Percentiles rank a stretch among this genome's conserved stretches.
phyloP scores from a whole-genome alignment of 2,113 vertebrate species.

The Boleophthalmus pectinirostris region DNA sequence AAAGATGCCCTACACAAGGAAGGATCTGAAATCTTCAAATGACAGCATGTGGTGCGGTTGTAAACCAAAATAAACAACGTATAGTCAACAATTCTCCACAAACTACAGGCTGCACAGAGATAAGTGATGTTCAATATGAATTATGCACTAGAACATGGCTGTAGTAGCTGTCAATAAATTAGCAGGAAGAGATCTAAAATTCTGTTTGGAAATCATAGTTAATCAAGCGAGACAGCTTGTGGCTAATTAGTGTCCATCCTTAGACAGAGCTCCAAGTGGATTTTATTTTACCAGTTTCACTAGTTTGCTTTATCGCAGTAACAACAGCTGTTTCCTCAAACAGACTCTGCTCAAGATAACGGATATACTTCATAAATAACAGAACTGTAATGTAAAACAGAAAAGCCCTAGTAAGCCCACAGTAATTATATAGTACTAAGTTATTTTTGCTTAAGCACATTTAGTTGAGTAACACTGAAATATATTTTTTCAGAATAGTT shows the following conservation, averaged over 20 bases:
- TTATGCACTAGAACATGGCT: constrained; percentile 6
- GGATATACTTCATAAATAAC: neutral
- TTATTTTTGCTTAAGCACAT: too few relatives aligned
- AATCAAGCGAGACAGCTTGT: constrained; percentile 4
- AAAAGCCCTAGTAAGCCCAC: too few relatives aligned
- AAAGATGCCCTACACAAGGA: constrained; percentile 13
- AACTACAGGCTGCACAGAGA: constrained; percentile 5
- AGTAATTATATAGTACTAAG: too few relatives aligned
- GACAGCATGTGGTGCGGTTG: neutral
- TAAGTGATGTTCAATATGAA: constrained; percentile 9
- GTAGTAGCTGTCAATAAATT: neutral
- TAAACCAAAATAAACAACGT: constrained; percentile 7
- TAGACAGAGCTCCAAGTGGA: neutral
- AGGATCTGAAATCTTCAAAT: neutral
- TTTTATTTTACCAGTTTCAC: neutral
- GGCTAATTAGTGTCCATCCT: neutral
- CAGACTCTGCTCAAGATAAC: too few relatives aligned
- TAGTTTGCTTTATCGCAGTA: constrained; percentile 5
- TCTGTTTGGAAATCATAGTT: neutral
- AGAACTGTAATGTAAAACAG: neutral
- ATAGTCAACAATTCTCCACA: constrained; percentile 10
- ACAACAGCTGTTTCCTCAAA: neutral
- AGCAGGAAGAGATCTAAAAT: constrained; percentile 1
- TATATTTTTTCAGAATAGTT: too few relatives aligned
- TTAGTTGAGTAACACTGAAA: too few relatives aligned